Percentiles rank a stretch among this genome's conserved stretches.
Evolutionary conservation across 1,140 invertebrate species (phyloP).

Genomic region (Tribolium madens): DNA sequence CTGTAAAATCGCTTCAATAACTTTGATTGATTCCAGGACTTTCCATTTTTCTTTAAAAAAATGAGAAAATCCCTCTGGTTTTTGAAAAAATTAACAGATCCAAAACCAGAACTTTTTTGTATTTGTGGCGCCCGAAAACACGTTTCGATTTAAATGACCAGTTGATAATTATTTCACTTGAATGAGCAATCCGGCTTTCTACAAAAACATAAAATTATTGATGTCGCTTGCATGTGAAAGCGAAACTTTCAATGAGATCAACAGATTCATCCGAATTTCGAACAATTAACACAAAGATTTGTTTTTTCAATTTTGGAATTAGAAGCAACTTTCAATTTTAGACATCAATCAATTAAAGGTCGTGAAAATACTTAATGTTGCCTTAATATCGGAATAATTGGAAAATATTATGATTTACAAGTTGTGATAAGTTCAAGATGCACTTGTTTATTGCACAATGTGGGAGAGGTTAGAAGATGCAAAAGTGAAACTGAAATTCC

Average conservation of each 20-base stretch:
- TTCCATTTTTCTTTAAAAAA: too few relatives aligned
- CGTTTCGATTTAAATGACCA: slow-evolving; percentile 7
- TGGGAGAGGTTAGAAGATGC: slow-evolving; percentile 6
- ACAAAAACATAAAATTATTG: slow-evolving; percentile 40
- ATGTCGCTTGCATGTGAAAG: slow-evolving; percentile 40
- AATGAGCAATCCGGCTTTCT: slow-evolving; percentile 40
- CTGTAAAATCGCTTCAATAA: too few relatives aligned
- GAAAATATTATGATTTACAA: not conserved
- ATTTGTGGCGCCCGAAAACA: not conserved
- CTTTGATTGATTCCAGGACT: too few relatives aligned
- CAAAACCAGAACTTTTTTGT: too few relatives aligned
- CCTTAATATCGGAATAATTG: not conserved
- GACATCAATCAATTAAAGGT: too few relatives aligned
- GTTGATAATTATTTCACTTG: slow-evolving; percentile 39
- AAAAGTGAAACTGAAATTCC: not conserved
- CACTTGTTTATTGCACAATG: not conserved
- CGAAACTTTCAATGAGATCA: slow-evolving; percentile 16
- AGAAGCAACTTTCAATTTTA: too few relatives aligned
- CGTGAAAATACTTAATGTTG: too few relatives aligned
- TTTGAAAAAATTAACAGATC: too few relatives aligned
- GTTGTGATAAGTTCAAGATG: slow-evolving; percentile 2
- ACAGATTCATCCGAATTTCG: not conserved
- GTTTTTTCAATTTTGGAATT: too few relatives aligned
- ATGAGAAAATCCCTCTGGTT: too few relatives aligned
- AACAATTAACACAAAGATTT: too few relatives aligned